phyloP scores from a whole-genome alignment of 1,140 invertebrate species.

The Condylostylus longicornis region DNA sequence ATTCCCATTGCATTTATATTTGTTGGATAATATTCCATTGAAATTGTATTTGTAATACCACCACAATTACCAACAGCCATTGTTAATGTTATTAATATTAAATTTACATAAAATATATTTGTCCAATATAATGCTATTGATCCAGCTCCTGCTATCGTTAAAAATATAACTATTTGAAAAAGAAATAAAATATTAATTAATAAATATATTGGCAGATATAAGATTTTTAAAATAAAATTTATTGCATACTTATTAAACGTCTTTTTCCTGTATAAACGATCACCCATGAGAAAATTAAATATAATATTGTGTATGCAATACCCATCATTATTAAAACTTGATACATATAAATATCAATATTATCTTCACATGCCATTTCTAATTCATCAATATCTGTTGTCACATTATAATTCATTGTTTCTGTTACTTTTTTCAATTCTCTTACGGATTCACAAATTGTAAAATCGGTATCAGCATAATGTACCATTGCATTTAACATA shows the following conservation, averaged over 20 bases:
- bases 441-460: conserved; percentile 15
- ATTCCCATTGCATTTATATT: conserved; percentile 34
- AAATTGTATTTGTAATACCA: conserved; percentile 26
- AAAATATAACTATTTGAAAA: conserved; percentile 16
- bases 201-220: background rate
- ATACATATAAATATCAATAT: conserved; percentile 6
- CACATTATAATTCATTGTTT: background rate
- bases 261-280: conserved; percentile 22
- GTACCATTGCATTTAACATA: conserved; percentile 20
- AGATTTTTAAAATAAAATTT: background rate
- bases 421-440: conserved; percentile 2
- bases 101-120: conserved; percentile 13
- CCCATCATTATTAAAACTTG: conserved; percentile 24
- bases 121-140: conserved; percentile 15
- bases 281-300: conserved; percentile 23
- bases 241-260: conserved; percentile 25
- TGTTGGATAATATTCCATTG: conserved; percentile 33
- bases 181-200: background rate
- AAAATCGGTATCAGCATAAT: background rate
- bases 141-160: conserved; percentile 13
- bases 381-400: conserved; percentile 4
- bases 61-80: conserved; percentile 30
- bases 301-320: conserved; percentile 17
- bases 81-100: conserved; percentile 19
- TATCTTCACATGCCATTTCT: conserved; percentile 9